Percentiles rank a stretch among this genome's conserved stretches.
Conservation (phyloP, 2,888 invertebrate genomes). For the Philonicus albiceps region DNA sequence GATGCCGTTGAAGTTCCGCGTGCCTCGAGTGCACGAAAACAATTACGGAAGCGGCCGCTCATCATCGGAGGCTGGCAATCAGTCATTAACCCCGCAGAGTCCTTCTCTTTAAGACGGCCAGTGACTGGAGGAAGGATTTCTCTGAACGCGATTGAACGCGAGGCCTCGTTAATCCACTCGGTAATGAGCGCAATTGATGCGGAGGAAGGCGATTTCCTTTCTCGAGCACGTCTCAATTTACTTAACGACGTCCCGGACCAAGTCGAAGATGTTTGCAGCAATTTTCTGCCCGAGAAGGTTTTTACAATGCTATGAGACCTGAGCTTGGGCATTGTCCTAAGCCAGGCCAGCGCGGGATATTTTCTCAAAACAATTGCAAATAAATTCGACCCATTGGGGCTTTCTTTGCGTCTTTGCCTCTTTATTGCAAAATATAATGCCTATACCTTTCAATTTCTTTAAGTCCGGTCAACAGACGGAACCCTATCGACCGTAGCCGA, state of each 20-base stretch:
- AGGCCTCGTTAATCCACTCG: not conserved
- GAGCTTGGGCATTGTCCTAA: not conserved
- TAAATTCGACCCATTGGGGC: not conserved
- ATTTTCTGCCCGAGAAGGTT: not conserved
- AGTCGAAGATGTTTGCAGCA: not conserved
- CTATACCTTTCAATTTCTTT: not conserved
- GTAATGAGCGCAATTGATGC: not conserved
- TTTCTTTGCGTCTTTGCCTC: not conserved
- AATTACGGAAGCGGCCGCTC: not conserved
- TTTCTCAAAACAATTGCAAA: not conserved
- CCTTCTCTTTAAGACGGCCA: not conserved
- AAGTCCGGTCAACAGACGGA: not conserved
- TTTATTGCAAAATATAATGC: not conserved
- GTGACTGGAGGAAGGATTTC: not conserved
- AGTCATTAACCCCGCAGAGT: not conserved
- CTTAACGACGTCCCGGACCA: not conserved
- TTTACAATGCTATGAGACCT: not conserved
- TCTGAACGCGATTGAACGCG: too few species aligned
- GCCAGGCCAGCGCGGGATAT: not conserved
- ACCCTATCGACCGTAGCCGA: not conserved
- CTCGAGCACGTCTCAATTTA: not conserved
- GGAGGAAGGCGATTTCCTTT: not conserved
- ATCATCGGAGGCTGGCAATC: not conserved
- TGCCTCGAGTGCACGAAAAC: not conserved
- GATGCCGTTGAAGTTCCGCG: not conserved